These are phyloP conservation scores for Brachionus rubens DNA, from an alignment of 1,140 invertebrate genomes.

Conservation along the genomic window DNA sequence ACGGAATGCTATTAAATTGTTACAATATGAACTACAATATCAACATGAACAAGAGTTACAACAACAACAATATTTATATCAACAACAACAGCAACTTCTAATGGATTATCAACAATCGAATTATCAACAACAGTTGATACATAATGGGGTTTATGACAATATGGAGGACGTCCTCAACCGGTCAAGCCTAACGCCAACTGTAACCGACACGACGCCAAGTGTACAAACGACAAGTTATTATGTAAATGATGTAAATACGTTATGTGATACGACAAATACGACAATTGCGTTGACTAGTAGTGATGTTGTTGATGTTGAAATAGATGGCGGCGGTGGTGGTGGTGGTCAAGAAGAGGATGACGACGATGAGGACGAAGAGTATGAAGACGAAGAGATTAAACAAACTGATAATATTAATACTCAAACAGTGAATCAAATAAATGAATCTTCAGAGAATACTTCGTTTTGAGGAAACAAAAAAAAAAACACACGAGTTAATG, in stretches of 20 bases:
- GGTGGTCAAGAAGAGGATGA: background rate
- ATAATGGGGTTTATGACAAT: conserved; percentile 3
- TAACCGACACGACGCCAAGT: background rate
- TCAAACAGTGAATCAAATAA: conserved; percentile 34
- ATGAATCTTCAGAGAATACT: no score
- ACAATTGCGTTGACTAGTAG: background rate
- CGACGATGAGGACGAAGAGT: background rate
- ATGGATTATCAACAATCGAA: background rate
- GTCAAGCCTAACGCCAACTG: background rate
- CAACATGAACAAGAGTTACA: conserved; percentile 38
- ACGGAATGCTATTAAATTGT: conserved; percentile 28
- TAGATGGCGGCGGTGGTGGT: background rate
- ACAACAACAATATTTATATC: background rate
- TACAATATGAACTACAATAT: conserved; percentile 33
- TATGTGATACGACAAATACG: background rate
- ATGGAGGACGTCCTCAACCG: background rate
- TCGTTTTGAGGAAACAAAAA: background rate
- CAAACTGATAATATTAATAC: conserved; percentile 35
- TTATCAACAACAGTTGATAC: background rate
- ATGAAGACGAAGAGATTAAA: background rate
- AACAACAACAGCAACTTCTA: background rate
- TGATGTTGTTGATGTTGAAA: background rate
- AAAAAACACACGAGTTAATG: background rate
- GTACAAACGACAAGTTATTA: conserved; percentile 31
- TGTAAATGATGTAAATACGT: conserved; percentile 39